These are phyloP conservation scores for Casuarius casuarius DNA, from an alignment of 2,113 vertebrate species.

Conservation along the genomic window DNA sequence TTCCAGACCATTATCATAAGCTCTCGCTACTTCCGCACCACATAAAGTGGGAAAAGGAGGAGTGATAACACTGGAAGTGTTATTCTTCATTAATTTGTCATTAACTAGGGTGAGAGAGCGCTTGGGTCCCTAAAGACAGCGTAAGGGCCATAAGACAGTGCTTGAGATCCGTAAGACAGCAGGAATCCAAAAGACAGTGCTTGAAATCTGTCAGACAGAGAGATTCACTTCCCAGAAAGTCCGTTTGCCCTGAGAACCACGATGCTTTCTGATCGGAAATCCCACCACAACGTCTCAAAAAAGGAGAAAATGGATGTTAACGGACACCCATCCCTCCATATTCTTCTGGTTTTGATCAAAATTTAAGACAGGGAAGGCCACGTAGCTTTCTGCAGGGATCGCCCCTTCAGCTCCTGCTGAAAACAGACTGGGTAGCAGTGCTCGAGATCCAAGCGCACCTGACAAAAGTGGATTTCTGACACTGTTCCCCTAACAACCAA, in stretches of 20 bases:
- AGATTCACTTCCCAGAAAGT: neutral
- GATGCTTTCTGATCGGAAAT: neutral
- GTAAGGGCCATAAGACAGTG: neutral
- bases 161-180: rapidly evolving
- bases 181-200: neutral
- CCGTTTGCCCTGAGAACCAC: neutral
- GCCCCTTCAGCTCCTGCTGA: neutral
- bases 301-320: neutral
- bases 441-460: no score
- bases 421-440: rapidly evolving
- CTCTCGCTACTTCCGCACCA: neutral
- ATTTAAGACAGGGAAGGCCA: rapidly evolving
- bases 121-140: neutral
- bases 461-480: neutral
- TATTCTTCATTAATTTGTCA: neutral
- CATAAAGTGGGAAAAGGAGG: neutral
- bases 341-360: neutral
- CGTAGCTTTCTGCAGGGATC: rapidly evolving
- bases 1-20: neutral
- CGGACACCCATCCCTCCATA: neutral
- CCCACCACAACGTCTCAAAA: rapidly evolving
- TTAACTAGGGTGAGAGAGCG: neutral
- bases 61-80: neutral
- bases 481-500: neutral
- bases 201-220: neutral